Percentiles rank a stretch among this genome's conserved stretches.
Evolutionary conservation across 2,113 vertebrate genomes (phyloP).

Genomic region (Salvelinus alpinus): DNA sequence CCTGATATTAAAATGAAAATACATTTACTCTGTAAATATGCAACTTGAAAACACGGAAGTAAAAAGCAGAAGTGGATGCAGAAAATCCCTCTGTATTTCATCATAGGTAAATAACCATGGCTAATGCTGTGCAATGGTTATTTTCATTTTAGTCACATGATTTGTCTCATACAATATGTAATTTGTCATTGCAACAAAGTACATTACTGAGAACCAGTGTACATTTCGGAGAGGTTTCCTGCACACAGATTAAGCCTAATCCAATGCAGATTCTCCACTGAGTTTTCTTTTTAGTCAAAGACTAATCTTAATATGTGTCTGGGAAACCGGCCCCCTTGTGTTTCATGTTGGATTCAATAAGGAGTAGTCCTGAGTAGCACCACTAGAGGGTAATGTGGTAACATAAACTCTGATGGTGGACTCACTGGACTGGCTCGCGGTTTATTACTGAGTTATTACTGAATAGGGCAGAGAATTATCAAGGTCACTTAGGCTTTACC

Average conservation of each 20-base stretch:
- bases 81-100: background rate
- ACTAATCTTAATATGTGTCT: no score
- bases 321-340: no score
- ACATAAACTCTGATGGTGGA: background rate
- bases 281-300: no score
- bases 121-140: background rate
- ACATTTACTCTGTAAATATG: background rate
- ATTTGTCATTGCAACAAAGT: background rate
- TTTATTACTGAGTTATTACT: background rate
- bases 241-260: no score
- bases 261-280: no score
- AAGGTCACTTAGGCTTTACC: background rate
- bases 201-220: background rate
- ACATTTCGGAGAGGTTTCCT: no score
- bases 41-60: background rate
- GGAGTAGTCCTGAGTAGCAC: background rate
- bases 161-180: background rate
- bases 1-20: background rate
- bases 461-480: background rate
- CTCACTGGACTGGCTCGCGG: background rate
- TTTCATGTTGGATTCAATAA: background rate
- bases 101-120: background rate
- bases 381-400: conserved; percentile 61
- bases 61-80: background rate
- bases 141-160: background rate